Conservation (phyloP, 2,888 invertebrate species). For the Fragum fragum region DNA sequence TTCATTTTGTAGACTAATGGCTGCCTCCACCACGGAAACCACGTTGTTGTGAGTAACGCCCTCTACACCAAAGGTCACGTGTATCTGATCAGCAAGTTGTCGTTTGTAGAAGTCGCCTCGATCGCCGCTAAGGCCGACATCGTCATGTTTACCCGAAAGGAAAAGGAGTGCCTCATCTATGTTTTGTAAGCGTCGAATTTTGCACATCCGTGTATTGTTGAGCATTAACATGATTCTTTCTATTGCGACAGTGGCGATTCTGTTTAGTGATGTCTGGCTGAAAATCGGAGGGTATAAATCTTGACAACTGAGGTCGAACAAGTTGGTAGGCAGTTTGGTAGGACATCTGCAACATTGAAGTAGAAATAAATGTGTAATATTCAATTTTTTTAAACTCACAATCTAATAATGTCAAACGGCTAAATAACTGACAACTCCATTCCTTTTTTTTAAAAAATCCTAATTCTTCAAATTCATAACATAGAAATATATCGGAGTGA, state of each 20-base stretch:
- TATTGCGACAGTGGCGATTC: slow-evolving; percentile 77
- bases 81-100: slow-evolving; percentile 82
- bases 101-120: slow-evolving; percentile 82
- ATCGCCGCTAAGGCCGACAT: slow-evolving; percentile 78
- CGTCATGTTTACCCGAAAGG: slow-evolving; percentile 79
- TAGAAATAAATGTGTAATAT: too few relatives aligned
- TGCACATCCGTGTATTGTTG: slow-evolving; percentile 79
- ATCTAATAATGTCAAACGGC: too few relatives aligned
- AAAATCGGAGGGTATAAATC: slow-evolving; percentile 56
- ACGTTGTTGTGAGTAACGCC: slow-evolving; percentile 80
- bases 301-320: slow-evolving; percentile 54
- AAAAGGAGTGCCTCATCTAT: slow-evolving; percentile 77
- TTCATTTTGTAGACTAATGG: slow-evolving; percentile 73
- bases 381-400: too few relatives aligned
- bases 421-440: too few relatives aligned
- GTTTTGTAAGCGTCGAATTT: slow-evolving; percentile 71
- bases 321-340: slow-evolving; percentile 64
- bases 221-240: slow-evolving; percentile 79
- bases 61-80: slow-evolving; percentile 75
- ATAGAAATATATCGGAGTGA: too few relatives aligned
- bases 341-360: slow-evolving; percentile 61
- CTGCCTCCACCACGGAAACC: slow-evolving; percentile 73
- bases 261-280: slow-evolving; percentile 70
- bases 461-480: too few relatives aligned
- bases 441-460: too few relatives aligned